Evolutionary conservation across 2,888 invertebrate genomes (phyloP), one percentile per base, ranked within the genome.

Genomic region (Lepas anatifera): DNA sequence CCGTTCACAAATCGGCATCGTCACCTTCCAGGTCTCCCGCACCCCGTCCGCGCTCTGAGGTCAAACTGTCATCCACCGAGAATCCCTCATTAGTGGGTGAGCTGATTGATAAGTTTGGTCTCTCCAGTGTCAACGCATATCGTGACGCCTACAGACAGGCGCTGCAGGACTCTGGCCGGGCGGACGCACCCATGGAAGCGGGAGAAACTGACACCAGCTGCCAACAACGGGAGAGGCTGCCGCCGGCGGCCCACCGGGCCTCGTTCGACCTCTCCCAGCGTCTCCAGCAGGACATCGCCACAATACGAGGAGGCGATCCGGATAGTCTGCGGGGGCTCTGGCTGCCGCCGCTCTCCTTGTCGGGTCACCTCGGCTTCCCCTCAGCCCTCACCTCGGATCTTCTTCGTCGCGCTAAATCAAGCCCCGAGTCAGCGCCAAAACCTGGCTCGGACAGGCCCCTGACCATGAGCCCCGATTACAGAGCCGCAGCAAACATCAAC

Each of bases 71-170:
- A 66, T 70, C 69, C 71, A 73, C 71, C 66, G 75, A 74, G 73
- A 72, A 76, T 67, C 87, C 87, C 70, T 89, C 90, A 43, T 84
- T 95, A 63, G 92, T 96, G 25, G 94, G 94, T 27, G 96, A 97
- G 79, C 85, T 97, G 46, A 96, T 97, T 93, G 95, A 95, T 79
- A 94, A 95, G 80, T 95, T 95, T 78, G 96, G 96, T 0, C 82
- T 96, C 68, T 92, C 90, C 75, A 93, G 92, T 77, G 94, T 96
- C 77, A 94, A 94, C 75, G 93, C 95, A 80, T 96, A 95, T 80
- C 94, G 90, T 75, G 96, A 97, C 81, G 96, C 96, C 29, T 96
- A 95, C 78, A 89, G 94, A 76, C 94, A 95, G 80, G 96, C 96
- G 0, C 83, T 96, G 64, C 95, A 94, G 79, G 96, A 96, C 80